Evolutionary conservation across 2,797 vertebrate genomes (phyloP), one percentile per base, ranked within the genome.

Genomic region (Clarias platycephalus): DNA sequence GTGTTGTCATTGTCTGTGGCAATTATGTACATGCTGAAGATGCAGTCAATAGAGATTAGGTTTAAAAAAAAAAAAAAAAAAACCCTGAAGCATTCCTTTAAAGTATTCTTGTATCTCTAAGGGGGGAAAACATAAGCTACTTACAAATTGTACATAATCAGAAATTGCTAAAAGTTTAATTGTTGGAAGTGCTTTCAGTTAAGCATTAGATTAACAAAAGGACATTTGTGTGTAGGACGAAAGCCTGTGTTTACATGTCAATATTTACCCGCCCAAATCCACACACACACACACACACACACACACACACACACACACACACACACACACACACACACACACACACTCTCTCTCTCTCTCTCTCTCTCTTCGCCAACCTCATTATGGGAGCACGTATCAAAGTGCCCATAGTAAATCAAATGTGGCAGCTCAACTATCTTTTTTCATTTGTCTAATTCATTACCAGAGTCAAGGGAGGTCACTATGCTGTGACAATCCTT

Each of bases 361-460:
- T n/a, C n/a, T n/a, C n/a, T n/a, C 71, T 67, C 74, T 66, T 81
- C 79, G 84, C 80, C 86, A 80, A 89, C 88, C 86, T 90, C 85
- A 90, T 90, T 89, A 89, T 64, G 63, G 49, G 40, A 64, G 57
- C 86, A 77, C 74, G 72, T 84, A 81, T 88, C 87, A 88, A 53
- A 68, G 72, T n/a, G 84, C 84, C 81, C 82, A 83, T 68, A 76
- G 86, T 82, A 88, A 90, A 90, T 90, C 37, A 89, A 89, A 91
- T 88, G 84, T 87, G 88, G 83, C 87, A 85, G 88, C 80, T 82
- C 81, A 64, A 86, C 81, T 76, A 79, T 84, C 87, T 82, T 87
- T 85, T 90, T 89, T 87, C 88, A 88, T 87, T 88, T 87, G 64
- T 86, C 80, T 87, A 86, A 88, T 86, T 90, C 86, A 85, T 90